Conservation (phyloP, 2,113 vertebrate species). For the Phylloscopus whistleri region DNA sequence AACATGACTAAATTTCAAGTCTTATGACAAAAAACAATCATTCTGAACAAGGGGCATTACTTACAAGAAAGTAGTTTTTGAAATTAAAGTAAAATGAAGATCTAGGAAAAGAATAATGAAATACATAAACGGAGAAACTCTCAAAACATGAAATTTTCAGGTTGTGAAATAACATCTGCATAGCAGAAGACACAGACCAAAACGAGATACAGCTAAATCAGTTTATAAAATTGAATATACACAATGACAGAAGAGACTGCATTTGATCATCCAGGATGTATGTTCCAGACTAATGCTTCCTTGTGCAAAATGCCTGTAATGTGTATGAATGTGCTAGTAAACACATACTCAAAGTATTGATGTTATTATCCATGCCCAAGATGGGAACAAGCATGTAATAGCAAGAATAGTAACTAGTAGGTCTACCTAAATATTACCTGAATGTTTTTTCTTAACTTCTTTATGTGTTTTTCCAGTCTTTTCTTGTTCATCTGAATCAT, state of each 20-base stretch:
- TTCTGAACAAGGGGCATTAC: background rate
- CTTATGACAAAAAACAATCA: background rate
- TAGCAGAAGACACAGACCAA: background rate
- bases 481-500: conserved; percentile 68
- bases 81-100: background rate
- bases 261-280: background rate
- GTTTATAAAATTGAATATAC: background rate
- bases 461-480: conserved; percentile 60
- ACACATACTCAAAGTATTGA: background rate
- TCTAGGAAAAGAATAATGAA: background rate
- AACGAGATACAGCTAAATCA: background rate
- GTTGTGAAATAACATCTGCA: background rate
- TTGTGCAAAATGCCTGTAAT: background rate
- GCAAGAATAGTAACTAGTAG: background rate
- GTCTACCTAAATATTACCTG: conserved; percentile 67
- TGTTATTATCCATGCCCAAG: background rate
- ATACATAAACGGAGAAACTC: background rate
- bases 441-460: conserved; percentile 59
- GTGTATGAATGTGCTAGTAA: background rate
- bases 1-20: background rate
- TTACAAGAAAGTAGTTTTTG: background rate
- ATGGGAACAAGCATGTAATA: background rate
- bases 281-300: background rate
- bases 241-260: background rate
- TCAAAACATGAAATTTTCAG: background rate